phyloP scores from a whole-genome alignment of 2,888 invertebrate genomes.

The Chloromyia formosa region DNA sequence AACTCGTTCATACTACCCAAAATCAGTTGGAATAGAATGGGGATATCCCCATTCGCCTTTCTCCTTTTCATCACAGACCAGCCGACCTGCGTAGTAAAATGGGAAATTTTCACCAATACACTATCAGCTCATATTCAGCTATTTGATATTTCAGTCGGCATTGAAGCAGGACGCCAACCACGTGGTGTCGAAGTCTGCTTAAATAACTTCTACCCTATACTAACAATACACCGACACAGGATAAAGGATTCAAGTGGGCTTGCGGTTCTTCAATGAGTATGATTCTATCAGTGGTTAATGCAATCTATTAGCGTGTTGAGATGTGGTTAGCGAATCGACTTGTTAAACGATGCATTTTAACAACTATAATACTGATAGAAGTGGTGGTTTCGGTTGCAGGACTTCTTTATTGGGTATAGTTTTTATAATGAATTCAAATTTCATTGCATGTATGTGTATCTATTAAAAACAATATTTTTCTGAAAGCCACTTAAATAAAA shows the following conservation, averaged over 20 bases:
- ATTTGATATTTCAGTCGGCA: background rate
- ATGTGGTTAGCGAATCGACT: background rate
- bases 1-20: too few species aligned
- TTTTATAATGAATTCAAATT: background rate
- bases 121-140: background rate
- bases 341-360: too few species aligned
- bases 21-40: too few species aligned
- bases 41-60: too few species aligned
- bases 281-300: conserved; percentile 29
- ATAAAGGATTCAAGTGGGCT: background rate
- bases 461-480: too few species aligned
- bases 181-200: background rate
- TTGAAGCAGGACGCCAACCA: background rate
- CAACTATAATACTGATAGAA: too few species aligned
- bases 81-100: background rate
- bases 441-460: too few species aligned
- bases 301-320: conserved; percentile 26
- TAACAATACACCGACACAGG: background rate
- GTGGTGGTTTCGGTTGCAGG: background rate
- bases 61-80: too few species aligned
- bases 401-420: background rate
- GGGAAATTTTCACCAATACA: background rate
- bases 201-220: too few species aligned
- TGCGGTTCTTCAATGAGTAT: conserved; percentile 1
- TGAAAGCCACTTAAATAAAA: too few species aligned